Percentiles rank a stretch among this genome's conserved stretches.
Evolutionary conservation across 2,888 invertebrate species (phyloP).

Genomic region (Drosophila planitibia): DNA sequence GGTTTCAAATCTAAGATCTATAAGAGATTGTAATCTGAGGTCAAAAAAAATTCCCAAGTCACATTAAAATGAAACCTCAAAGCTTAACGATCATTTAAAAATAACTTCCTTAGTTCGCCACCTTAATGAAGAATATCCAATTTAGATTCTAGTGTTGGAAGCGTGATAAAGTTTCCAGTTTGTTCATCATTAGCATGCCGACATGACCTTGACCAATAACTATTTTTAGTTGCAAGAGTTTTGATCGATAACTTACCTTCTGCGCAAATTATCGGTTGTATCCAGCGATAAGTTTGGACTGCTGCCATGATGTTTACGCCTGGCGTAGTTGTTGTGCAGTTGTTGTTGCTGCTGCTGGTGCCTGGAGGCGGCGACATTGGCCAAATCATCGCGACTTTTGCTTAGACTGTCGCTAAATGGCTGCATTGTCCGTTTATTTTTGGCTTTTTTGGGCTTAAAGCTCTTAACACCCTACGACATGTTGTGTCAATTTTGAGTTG

Average conservation of each 20-base stretch:
- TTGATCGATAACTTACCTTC: conserved; percentile 74
- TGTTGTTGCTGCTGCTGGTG: conserved; percentile 68
- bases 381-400: conserved; percentile 85
- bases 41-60: not conserved
- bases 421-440: conserved; percentile 79
- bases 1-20: not conserved
- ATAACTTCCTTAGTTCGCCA: no score
- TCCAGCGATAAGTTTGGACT: conserved; percentile 82
- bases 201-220: conserved; percentile 44
- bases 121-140: not conserved
- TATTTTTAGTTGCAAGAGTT: not conserved
- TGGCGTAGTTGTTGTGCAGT: conserved; percentile 64
- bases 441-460: conserved; percentile 7
- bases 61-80: not conserved
- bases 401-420: conserved; percentile 83
- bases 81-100: not conserved
- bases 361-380: conserved; percentile 72
- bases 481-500: conserved; percentile 31
- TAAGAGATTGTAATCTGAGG: not conserved
- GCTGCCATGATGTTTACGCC: conserved; percentile 79
- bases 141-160: not conserved
- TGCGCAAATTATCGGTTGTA: conserved; percentile 83
- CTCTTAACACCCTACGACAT: conserved; percentile 64
- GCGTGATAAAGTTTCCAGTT: not conserved
- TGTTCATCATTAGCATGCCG: not conserved